Percentiles rank a stretch among this genome's conserved stretches.
These are phyloP conservation scores for Porites divaricata DNA, from an alignment of 92 coral and sea anemone genomes.

Conservation along the genomic window DNA sequence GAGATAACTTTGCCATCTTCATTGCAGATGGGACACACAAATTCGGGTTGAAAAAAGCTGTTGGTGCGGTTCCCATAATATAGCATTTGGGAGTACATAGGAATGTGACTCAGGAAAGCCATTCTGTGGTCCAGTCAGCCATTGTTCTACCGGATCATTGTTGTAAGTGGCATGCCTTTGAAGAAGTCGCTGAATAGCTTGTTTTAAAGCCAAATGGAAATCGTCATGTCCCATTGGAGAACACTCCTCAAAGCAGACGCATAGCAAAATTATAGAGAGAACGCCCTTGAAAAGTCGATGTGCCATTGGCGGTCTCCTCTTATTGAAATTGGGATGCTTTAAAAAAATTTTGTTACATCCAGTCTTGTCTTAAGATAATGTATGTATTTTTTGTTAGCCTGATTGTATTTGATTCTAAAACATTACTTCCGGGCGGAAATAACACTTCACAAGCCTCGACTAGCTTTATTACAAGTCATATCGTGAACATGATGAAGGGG, in stretches of 20 bases:
- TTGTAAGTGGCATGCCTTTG: not conserved
- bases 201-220: not conserved
- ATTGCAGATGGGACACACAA: slow-evolving; percentile 24
- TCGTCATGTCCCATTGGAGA: not conserved
- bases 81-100: slow-evolving; percentile 41
- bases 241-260: not conserved
- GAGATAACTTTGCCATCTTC: not conserved
- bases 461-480: too few relatives aligned
- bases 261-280: not conserved
- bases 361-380: too few relatives aligned
- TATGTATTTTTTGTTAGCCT: too few relatives aligned
- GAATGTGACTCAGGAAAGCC: slow-evolving; percentile 26
- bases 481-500: too few relatives aligned
- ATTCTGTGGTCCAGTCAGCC: slow-evolving; percentile 2
- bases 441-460: too few relatives aligned
- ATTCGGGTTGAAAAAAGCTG: slow-evolving; percentile 19
- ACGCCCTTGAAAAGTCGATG: not conserved
- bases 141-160: not conserved
- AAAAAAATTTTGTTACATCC: too few relatives aligned
- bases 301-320: not conserved
- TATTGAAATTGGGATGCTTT: too few relatives aligned
- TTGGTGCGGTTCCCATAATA: slow-evolving; percentile 59
- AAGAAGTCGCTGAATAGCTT: slow-evolving; percentile 3
- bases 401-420: too few relatives aligned
- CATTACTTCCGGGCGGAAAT: too few relatives aligned